A percentile compares a stretch with the other conserved stretches of the same genome.
Conservation (phyloP, 2,797 vertebrate species). For the Paguma larvata region DNA sequence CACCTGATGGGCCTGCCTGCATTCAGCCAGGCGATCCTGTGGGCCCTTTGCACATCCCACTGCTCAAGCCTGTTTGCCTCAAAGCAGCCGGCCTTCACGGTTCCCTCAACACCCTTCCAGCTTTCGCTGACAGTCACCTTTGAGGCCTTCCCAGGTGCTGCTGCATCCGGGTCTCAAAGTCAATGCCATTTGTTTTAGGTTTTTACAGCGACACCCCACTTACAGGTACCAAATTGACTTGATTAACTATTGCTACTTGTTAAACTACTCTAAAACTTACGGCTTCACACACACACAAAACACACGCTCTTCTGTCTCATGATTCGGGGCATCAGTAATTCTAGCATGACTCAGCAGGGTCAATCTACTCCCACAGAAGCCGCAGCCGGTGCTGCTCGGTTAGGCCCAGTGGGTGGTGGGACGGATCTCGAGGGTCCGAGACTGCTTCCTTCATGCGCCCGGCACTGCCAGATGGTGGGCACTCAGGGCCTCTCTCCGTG, state of each 20-base stretch:
- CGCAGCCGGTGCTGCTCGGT: not conserved
- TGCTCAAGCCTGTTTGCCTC: no score
- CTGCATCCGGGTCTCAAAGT: not conserved
- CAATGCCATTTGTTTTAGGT: not conserved
- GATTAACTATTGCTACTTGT: not conserved
- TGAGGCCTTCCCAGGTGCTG: not conserved
- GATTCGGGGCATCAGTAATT: not conserved
- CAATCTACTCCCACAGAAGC: not conserved
- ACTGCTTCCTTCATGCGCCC: not conserved
- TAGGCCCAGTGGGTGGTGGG: not conserved
- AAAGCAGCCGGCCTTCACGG: no score
- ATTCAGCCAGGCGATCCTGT: no score
- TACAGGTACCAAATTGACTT: not conserved
- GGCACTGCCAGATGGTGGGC: not conserved
- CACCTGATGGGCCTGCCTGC: no score
- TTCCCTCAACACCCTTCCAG: not conserved
- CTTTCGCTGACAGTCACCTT: not conserved
- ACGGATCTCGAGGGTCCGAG: not conserved
- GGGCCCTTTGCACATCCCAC: no score
- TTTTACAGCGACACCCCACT: not conserved
- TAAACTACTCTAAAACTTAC: not conserved
- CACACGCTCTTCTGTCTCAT: not conserved
- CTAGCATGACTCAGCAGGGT: not conserved
- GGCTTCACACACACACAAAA: not conserved
- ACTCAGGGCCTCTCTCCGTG: not conserved